Percentiles rank a stretch among this genome's conserved stretches.
Conservation (phyloP, 2,113 vertebrate species). For the Antechinus stuartii region DNA sequence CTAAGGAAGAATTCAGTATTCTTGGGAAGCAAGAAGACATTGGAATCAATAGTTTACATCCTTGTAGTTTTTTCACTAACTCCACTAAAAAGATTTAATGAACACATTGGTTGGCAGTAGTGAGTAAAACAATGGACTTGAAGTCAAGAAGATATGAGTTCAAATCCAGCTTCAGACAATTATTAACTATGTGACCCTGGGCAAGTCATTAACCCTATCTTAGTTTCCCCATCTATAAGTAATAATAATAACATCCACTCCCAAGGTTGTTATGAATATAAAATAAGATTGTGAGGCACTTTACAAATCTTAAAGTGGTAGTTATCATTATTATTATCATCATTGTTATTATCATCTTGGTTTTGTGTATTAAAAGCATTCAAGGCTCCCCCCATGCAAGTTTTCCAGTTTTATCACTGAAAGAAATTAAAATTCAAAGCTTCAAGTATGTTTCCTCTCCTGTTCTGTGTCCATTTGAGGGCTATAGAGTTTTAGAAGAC, state of each 20-base stretch:
- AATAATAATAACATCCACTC: not conserved
- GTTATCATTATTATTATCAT: not conserved
- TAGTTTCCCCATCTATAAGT: not conserved
- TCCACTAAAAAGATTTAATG: not conserved
- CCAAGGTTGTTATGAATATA: not conserved
- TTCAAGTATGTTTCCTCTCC: not conserved
- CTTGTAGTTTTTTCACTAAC: not conserved
- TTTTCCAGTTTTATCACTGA: not conserved
- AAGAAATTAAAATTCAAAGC: not conserved
- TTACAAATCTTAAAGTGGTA: not conserved
- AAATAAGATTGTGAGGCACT: not conserved
- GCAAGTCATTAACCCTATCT: not conserved
- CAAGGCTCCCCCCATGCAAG: not conserved
- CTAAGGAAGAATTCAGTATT: not conserved
- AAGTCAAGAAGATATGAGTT: not conserved
- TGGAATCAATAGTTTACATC: not conserved
- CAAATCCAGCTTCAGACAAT: not conserved
- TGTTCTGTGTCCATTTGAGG: not conserved
- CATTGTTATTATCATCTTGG: not conserved
- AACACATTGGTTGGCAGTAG: not conserved
- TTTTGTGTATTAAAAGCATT: not conserved
- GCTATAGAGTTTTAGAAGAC: slow-evolving; percentile 38
- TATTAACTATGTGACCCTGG: not conserved
- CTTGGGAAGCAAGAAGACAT: not conserved
- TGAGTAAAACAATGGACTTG: not conserved